Base-by-base conservation (phyloP, 1,140 invertebrate genomes). In the Drosophila nasuta region DNA sequence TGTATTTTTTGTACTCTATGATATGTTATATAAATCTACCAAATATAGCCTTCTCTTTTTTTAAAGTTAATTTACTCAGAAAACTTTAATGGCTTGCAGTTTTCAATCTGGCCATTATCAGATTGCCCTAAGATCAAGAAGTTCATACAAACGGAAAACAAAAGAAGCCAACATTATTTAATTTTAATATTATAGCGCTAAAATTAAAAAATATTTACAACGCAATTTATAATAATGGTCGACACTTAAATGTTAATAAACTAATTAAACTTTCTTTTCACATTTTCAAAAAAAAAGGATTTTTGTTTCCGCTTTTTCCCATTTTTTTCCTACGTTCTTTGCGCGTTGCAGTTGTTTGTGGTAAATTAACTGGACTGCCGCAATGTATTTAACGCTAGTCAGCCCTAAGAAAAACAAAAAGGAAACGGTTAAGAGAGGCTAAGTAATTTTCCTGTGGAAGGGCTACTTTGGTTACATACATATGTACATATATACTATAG, bases 301-400 rank as follows among this genome's bases (percentile, higher is more conserved):
- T 66, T 68, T 67, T 73, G 70, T 70, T 13, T 28, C 41, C 2
- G 6, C 13, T 5, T n/a, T n/a, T 62, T 52, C 30, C 25, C 13
- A 13, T 58, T 10, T 64, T n/a, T 46, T 13, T 28, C 5, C 54
- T 43, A 5, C 43, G 10, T 62, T 46, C 30, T 30, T 49, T 46
- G n/a, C 35, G 51, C 38, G 15, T 25, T 76, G 56, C 69, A 64
- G 71, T 74, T 79, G 49, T 78, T 81, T 81, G 77, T 79, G 81
- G 85, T 81, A 81, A 88, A 88, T 89, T 88, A 88, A 83, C 85
- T 88, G 70, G 77, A 83, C 81, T 83, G 75, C 85, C 85, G 85
- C 85, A 88, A 88, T 79, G 85, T 88, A 89, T 89, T 88, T 89
- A 78, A 81, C 83, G 83, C 79, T 64, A 74, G 77, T 75, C 73